phyloP scores from a whole-genome alignment of 2,888 invertebrate genomes.

The Hemaris fuciformis region DNA sequence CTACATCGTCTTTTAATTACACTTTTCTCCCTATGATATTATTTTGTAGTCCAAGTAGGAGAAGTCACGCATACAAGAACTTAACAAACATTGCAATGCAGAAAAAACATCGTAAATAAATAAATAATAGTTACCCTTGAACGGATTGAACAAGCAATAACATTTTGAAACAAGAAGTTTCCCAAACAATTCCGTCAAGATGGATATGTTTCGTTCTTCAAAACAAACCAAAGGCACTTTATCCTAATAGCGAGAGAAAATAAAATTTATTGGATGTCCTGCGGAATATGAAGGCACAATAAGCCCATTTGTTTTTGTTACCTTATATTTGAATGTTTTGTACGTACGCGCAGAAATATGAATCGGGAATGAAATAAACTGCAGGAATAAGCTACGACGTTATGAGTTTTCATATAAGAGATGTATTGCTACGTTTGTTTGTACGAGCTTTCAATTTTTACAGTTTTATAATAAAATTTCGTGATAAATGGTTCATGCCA shows the following conservation, averaged over 20 bases:
- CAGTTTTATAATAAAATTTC: too few species aligned
- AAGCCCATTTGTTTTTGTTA: conserved; percentile 10
- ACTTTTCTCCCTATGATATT: too few species aligned
- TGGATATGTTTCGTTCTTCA: background rate
- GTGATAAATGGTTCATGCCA: too few species aligned
- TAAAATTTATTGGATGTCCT: conserved; percentile 10
- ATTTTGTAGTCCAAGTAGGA: too few species aligned
- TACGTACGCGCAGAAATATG: conserved; percentile 6
- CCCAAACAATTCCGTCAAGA: background rate
- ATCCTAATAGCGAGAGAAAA: conserved; percentile 9
- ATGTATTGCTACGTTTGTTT: conserved; percentile 1
- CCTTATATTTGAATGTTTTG: conserved; percentile 10
- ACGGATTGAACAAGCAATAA: background rate
- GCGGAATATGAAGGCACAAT: conserved; percentile 9
- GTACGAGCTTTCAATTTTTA: conserved; percentile 1
- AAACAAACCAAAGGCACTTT: conserved; percentile 8
- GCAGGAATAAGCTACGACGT: conserved; percentile 6
- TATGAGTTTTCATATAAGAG: conserved; percentile 4
- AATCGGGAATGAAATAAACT: conserved; percentile 10
- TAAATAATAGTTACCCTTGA: too few species aligned
- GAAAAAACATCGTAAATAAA: background rate
- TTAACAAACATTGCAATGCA: background rate
- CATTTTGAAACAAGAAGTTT: background rate
- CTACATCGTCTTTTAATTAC: too few species aligned
- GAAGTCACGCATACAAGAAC: too few species aligned